Percentiles rank a stretch among this genome's conserved stretches.
Evolutionary conservation across 2,113 vertebrate species (phyloP).

Genomic region (Lepus timidus): DNA sequence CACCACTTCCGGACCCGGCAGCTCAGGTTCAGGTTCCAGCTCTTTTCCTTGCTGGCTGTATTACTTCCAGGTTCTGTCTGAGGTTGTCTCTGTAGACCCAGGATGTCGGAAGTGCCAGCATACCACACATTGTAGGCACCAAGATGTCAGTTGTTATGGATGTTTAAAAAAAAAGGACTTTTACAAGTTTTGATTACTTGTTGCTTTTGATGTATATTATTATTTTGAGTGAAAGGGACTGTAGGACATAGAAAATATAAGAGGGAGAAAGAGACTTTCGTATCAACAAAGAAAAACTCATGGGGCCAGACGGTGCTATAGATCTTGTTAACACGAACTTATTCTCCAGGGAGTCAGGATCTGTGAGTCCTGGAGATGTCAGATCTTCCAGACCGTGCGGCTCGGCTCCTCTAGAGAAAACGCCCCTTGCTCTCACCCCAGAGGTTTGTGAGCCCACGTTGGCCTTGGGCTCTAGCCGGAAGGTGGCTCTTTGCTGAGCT

Average conservation of each 20-base stretch:
- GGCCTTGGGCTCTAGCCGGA: background rate
- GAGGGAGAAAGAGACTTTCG: background rate
- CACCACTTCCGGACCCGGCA: background rate
- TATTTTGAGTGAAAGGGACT: conserved; percentile 31
- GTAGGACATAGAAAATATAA: background rate
- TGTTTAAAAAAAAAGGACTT: background rate
- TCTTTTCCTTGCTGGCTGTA: background rate
- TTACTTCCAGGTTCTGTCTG: background rate
- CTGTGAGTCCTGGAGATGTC: background rate
- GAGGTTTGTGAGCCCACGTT: background rate
- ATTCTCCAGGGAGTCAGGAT: background rate
- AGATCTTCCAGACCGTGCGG: background rate
- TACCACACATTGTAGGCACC: background rate
- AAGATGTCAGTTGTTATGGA: background rate
- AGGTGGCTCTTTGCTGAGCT: background rate
- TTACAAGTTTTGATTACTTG: background rate
- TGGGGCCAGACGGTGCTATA: background rate
- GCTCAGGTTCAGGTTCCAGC: background rate
- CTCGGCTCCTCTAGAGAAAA: background rate
- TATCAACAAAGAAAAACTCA: conserved; percentile 16
- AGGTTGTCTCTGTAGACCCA: background rate
- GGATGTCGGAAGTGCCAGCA: background rate
- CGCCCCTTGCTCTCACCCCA: background rate
- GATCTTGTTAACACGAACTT: background rate
- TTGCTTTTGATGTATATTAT: background rate